Evolutionary conservation across 2,888 invertebrate genomes (phyloP).

Genomic region (Xiphydria camelus): DNA sequence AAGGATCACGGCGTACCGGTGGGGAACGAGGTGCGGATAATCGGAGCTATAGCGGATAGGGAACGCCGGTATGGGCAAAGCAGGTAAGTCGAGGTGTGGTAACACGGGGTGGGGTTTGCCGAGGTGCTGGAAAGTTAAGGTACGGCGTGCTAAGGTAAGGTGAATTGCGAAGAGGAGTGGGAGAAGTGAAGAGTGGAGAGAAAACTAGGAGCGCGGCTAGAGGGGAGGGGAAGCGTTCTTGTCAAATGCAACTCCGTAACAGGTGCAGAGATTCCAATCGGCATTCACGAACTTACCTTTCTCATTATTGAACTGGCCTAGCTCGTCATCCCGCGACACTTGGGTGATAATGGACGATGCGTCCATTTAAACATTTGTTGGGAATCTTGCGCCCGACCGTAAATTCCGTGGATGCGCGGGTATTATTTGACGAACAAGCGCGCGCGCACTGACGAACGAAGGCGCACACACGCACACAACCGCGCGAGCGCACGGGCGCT

Average conservation of each 20-base stretch:
- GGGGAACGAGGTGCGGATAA: too few species aligned
- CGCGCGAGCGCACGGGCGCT: neutral
- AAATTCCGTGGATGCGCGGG: conserved; percentile 47
- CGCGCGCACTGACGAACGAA: conserved; percentile 20
- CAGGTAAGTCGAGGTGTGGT: too few species aligned
- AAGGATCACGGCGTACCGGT: too few species aligned
- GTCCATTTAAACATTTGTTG: conserved; percentile 86
- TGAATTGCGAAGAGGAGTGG: conserved; percentile 21
- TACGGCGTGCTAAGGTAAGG: conserved; percentile 16
- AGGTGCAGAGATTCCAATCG: conserved; percentile 42
- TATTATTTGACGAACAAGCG: conserved; percentile 20
- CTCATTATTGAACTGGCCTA: conserved; percentile 81
- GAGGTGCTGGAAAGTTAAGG: conserved; percentile 18
- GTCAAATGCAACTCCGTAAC: conserved; percentile 41
- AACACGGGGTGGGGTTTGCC: too few species aligned
- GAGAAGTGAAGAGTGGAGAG: conserved; percentile 5
- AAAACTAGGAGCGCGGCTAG: conserved; percentile 28
- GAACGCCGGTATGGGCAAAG: too few species aligned
- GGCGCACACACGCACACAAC: too few species aligned
- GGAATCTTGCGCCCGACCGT: conserved; percentile 47
- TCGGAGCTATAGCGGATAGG: too few species aligned
- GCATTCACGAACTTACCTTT: conserved; percentile 69
- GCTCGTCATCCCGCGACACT: conserved; percentile 97
- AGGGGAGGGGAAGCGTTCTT: conserved; percentile 35
- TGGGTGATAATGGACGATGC: conserved; percentile 98